Evolutionary conservation across 2,888 invertebrate species (phyloP), one percentile per base, ranked within the genome.

Genomic region (Leuctra nigra): DNA sequence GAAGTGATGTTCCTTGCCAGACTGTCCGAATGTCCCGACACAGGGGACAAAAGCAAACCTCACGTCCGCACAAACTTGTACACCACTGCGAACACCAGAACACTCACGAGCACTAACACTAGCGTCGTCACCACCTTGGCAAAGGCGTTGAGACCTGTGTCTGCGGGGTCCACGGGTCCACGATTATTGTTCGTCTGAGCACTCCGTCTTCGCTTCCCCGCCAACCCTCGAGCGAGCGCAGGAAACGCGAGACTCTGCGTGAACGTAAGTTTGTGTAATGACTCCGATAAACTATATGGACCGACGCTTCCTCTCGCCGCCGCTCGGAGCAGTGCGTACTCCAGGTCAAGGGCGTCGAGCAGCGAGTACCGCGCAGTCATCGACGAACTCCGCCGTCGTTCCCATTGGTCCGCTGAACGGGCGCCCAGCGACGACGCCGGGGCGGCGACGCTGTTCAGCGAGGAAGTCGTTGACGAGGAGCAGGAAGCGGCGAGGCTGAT

Each of bases 51-150:
- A 73, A 84, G 81, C 75, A 84, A 82, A 61, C 84, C 85, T 86
- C 84, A 86, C 82, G 84, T 84, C 70, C 81, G 76, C 68, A 83
- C 84, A 68, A 83, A 85, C 68, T 85, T 85, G 68, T 84, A 84
- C 56, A 86, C 84, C 20, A 85, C 83, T 48, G 84, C 80, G 70
- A 85, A 85, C 63, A 86, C 85, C 68, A 86, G 73, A 61, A 85
- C 81, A 65, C 84, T 84, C 59, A 85, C 82, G 46, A 84, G 73
- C 63, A 85, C 82, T 59, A 85, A 69, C 22, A 85, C 81, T 20
- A 85, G 70, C 4, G 84, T 84, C 2, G 86, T 85, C 58, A 84
- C 77, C 44, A 84, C 80, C 69, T 85, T 85, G 57, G 85, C 85
- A 67, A 83, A 84, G 52, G 82, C 81, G 69, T 85, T 84, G 58